Conservation (phyloP, 2,888 invertebrate genomes). For the Sclerodermus sp. region DNA sequence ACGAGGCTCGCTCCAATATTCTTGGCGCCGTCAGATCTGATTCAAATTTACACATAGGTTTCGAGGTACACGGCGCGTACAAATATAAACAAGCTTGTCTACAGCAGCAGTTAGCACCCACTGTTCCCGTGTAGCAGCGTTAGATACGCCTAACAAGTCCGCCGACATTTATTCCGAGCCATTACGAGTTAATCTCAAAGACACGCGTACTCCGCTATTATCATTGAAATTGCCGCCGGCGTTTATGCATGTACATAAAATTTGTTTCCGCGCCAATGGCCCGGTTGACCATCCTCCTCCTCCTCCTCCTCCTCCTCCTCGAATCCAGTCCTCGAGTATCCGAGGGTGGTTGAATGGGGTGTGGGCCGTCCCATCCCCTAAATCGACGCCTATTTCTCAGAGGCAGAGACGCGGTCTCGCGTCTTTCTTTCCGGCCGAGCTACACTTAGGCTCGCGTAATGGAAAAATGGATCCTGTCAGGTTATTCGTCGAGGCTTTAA, state of each 20-base stretch:
- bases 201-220: conserved; percentile 37
- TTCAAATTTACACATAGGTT: conserved; percentile 17
- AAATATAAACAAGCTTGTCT: conserved; percentile 35
- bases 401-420: too few relatives aligned
- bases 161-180: conserved; percentile 38
- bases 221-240: conserved; percentile 45
- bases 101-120: conserved; percentile 38
- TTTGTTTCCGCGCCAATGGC: conserved; percentile 27
- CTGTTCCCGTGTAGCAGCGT: conserved; percentile 27
- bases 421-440: too few relatives aligned
- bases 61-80: conserved; percentile 11
- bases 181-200: conserved; percentile 41
- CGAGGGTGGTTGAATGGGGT: too few relatives aligned
- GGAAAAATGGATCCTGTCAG: too few relatives aligned
- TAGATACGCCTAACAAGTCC: conserved; percentile 35
- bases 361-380: too few relatives aligned
- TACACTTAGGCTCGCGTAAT: too few relatives aligned
- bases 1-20: conserved; percentile 24
- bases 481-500: too few relatives aligned
- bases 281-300: too few relatives aligned
- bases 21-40: conserved; percentile 17
- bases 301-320: too few relatives aligned
- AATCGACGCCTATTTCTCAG: too few relatives aligned
- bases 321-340: too few relatives aligned
- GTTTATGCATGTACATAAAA: conserved; percentile 35